Evolutionary conservation across 2,797 vertebrate species (phyloP).

Genomic region (Oreortyx pictus): DNA sequence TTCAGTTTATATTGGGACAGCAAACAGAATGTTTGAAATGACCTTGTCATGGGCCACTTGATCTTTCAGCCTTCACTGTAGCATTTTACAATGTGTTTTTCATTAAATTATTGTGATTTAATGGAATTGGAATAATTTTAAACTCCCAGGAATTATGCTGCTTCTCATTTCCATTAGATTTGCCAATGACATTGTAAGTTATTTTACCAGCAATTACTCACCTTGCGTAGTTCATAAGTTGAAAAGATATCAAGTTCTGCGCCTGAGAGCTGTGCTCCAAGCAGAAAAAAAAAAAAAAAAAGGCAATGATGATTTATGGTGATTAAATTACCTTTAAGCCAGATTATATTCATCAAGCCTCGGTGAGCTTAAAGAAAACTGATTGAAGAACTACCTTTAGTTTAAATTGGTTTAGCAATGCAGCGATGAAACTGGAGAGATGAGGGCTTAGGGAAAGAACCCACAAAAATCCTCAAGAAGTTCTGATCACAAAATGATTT

Average conservation of each 20-base stretch:
- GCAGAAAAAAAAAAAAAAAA: not conserved
- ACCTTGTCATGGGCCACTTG: not conserved
- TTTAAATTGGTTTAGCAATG: not conserved
- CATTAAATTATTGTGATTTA: not conserved
- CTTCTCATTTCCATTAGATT: not conserved
- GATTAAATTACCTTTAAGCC: conserved; percentile 31
- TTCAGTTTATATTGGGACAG: not conserved
- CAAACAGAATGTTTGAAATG: not conserved
- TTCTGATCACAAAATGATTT: not conserved
- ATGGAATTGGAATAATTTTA: conserved; percentile 2
- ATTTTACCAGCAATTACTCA: conserved; percentile 17
- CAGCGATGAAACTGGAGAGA: not conserved
- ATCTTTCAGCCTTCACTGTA: not conserved
- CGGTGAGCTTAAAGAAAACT: conserved; percentile 1
- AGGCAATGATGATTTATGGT: conserved; percentile 7
- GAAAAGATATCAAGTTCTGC: conserved; percentile 52
- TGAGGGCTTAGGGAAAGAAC: too few relatives aligned
- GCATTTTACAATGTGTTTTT: not conserved
- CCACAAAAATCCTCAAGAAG: not conserved
- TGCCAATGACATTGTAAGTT: not conserved
- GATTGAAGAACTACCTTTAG: not conserved
- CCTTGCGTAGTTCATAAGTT: conserved; percentile 23
- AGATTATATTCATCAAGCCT: not conserved
- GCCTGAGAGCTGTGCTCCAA: not conserved
- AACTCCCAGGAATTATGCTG: not conserved